phyloP scores from a whole-genome alignment of 2,888 invertebrate genomes.

The Andrena camellia region DNA sequence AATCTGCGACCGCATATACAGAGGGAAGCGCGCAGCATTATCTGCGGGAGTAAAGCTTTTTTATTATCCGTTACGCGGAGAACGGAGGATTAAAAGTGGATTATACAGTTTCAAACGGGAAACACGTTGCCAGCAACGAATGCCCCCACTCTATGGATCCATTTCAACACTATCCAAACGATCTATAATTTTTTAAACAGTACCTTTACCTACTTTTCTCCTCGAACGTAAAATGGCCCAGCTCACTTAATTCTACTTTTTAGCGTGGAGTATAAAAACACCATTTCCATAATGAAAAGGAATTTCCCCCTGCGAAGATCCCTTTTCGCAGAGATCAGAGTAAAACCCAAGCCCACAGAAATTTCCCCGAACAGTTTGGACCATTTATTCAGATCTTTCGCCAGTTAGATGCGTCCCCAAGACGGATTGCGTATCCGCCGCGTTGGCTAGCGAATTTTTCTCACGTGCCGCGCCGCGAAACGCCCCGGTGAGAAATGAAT shows the following conservation, averaged over 20 bases:
- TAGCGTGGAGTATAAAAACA: no score
- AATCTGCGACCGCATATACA: no score
- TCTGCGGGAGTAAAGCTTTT: no score
- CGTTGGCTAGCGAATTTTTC: conserved; percentile 41
- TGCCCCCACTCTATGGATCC: background rate
- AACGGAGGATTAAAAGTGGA: background rate
- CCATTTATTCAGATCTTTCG: conserved; percentile 32
- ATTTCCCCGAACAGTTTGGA: background rate
- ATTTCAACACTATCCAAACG: background rate
- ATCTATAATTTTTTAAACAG: background rate
- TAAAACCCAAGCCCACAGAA: background rate
- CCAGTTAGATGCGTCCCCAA: conserved; percentile 21
- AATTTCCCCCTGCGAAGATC: background rate
- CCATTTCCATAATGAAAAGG: no score
- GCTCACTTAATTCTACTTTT: no score
- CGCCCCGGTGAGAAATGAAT: conserved; percentile 53
- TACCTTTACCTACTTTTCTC: background rate
- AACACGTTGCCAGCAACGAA: background rate
- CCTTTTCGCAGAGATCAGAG: background rate
- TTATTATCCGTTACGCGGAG: background rate
- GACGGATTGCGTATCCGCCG: conserved; percentile 36
- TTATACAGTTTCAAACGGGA: background rate
- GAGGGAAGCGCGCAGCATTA: no score
- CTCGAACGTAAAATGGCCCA: no score
- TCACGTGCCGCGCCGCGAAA: conserved; percentile 43